Evolutionary conservation across 2,888 invertebrate genomes (phyloP), one percentile per base, ranked within the genome.

Genomic region (Anorthoa munda): DNA sequence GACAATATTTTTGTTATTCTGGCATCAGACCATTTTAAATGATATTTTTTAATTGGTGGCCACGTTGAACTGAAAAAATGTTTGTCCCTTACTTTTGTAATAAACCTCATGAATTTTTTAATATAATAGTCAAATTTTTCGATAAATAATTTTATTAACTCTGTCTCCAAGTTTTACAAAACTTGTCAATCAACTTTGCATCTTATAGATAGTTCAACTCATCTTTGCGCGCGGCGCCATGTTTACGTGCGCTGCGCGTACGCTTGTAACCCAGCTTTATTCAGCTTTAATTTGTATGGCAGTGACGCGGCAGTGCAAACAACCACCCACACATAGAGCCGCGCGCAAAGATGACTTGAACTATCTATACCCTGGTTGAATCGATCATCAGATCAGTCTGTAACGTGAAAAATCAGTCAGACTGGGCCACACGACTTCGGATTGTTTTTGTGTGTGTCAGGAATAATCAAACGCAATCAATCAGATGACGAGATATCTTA

Each of bases 351-450:
- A 39, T 39, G 39, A 39, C 39, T 39, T 39, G 39, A 39, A 39
- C 39, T 39, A 31, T 39, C 9, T 39, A 39, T 9, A 88, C 87
- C 87, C 89, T 88, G 88, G 85, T 87, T 79, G 79, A 82, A 87
- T 87, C 72, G 84, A 86, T 86, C 87, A 77, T 77, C 72, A 79
- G 74, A 77, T 78, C 72, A 79, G 72, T 81, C 72, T 75, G 59
- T 63, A 75, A 71, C 67, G 60, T 61, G 65, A 58, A 67, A 66
- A 64, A 56, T 66, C 70, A 79, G 67, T 83, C 80, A 21, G 70
- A 51, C 56, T 58, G 59, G 74, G 66, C 58, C 23, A 56, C 67
- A 68, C 58, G 45, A 65, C 26, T 77, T 70, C 71, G 64, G 50
- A 39, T 60, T 64, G 26, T 58, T 59, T n/a, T 56, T 51, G 13